Evolutionary conservation across 2,113 vertebrate species (phyloP).

Genomic region (Oreamnos americanus): DNA sequence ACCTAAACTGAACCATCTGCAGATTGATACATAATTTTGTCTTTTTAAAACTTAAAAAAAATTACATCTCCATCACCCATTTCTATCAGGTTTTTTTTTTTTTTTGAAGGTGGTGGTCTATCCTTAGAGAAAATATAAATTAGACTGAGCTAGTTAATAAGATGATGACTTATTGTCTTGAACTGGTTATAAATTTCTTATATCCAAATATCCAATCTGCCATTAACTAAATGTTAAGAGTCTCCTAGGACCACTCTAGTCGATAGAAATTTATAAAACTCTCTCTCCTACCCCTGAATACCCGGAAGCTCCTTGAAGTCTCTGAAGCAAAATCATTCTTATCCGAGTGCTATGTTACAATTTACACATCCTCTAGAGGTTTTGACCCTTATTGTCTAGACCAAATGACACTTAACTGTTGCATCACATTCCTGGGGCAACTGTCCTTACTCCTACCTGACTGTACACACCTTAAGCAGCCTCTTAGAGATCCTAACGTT

Average conservation of each 20-base stretch:
- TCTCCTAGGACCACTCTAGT: no score
- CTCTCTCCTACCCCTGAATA: neutral
- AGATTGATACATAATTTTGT: neutral
- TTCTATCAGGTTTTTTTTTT: neutral
- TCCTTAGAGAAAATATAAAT: no score
- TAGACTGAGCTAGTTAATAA: no score
- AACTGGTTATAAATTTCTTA: no score
- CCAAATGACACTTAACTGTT: neutral
- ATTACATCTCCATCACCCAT: neutral
- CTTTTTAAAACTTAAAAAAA: neutral
- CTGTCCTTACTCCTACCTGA: rapidly evolving
- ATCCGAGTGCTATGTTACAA: neutral
- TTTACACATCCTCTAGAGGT: neutral
- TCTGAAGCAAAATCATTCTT: neutral
- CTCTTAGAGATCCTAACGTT: neutral
- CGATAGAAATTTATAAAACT: neutral
- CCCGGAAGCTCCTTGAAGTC: neutral
- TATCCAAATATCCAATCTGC: no score
- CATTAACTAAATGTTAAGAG: no score
- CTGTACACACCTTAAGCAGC: neutral
- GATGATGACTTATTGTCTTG: no score
- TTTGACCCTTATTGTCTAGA: neutral
- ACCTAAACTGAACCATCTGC: neutral
- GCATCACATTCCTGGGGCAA: neutral
- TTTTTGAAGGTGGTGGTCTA: neutral